Evolutionary conservation across 2,113 vertebrate genomes (phyloP), one percentile per base, ranked within the genome.

Genomic region (Oncorhynchus mykiss): DNA sequence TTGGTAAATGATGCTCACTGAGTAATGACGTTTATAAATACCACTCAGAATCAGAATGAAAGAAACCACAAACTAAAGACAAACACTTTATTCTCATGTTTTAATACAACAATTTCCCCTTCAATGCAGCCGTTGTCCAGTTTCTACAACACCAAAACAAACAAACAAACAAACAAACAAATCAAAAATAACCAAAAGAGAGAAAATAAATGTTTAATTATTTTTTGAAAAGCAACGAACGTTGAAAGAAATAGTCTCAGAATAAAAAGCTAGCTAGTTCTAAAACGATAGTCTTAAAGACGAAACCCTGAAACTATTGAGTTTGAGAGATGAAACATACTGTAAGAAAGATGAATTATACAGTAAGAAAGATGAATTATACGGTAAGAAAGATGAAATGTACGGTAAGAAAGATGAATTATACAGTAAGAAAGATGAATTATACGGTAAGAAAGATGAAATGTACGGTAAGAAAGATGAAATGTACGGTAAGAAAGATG

Each of bases 121-220:
- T 67, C 49, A 68, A 72, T 48, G 69, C 78, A 81, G 71, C 54
- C 24, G 59, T 51, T 57, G 80, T 84, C 79, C 79, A 84, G 79
- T 84, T 83, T 78, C 62, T 64, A 59, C 39, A 78, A 29, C n/a
- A 75, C 31, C 66, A 29, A 74, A 45, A 9, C 48, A 49, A 72
- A 20, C 67, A 49, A 72, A 20, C 67, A n/a, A 69, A 1, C 22
- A 24, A 24, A 24, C 22, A 24, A 24, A n/a, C 6, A 20, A 79
- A 49, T 34, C 54, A 25, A 29, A 29, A 29, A 70, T 2, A 69
- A 39, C 70, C 68, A 48, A 49, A 68, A 7, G 22, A 75, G 27
- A 73, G 20, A 29, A 11, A 57, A 25, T 25, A 4, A 51, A 5
- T 62, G n/a, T n/a, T n/a, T n/a, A n/a, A n/a, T n/a, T n/a, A n/a